Conservation (phyloP, 2,113 vertebrate genomes). For the Nanorana parkeri region DNA sequence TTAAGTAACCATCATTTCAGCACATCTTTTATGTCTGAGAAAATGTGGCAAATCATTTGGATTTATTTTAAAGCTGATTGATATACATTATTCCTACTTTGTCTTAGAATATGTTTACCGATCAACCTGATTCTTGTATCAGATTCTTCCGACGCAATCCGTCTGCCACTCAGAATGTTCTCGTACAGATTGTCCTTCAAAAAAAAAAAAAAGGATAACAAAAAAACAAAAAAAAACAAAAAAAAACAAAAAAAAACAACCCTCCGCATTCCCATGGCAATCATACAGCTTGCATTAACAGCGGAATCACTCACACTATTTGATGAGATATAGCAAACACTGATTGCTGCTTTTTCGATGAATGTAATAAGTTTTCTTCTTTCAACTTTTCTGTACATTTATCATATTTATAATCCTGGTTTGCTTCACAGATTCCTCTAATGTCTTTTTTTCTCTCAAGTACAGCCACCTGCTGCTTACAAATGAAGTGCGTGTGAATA, state of each 20-base stretch:
- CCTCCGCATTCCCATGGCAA: constrained; percentile 27
- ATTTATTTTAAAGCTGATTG: constrained; percentile 32
- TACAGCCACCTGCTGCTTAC: constrained; percentile 52
- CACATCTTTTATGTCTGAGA: constrained; percentile 2
- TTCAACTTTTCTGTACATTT: constrained; percentile 51
- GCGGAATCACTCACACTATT: constrained; percentile 52
- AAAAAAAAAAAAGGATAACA: constrained; percentile 18
- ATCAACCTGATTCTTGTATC: constrained; percentile 30
- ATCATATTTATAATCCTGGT: constrained; percentile 46
- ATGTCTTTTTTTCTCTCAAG: constrained; percentile 47
- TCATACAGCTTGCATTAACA: constrained; percentile 44
- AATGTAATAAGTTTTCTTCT: constrained; percentile 56
- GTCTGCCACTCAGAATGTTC: constrained; percentile 7
- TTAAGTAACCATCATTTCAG: background rate
- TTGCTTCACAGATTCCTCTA: constrained; percentile 40
- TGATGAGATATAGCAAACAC: constrained; percentile 46
- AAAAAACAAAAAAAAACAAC: constrained; percentile 22
- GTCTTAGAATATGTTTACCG: background rate
- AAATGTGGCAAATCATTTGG: constrained; percentile 7
- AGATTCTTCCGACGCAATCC: constrained; percentile 11
- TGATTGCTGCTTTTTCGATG: constrained; percentile 57
- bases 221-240: constrained; percentile 23
- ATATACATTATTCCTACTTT: constrained; percentile 14
- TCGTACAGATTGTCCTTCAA: constrained; percentile 49
- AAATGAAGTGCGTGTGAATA: constrained; percentile 50